Evolutionary conservation across 2,113 vertebrate genomes (phyloP).

Genomic region (Carassius carassius): DNA sequence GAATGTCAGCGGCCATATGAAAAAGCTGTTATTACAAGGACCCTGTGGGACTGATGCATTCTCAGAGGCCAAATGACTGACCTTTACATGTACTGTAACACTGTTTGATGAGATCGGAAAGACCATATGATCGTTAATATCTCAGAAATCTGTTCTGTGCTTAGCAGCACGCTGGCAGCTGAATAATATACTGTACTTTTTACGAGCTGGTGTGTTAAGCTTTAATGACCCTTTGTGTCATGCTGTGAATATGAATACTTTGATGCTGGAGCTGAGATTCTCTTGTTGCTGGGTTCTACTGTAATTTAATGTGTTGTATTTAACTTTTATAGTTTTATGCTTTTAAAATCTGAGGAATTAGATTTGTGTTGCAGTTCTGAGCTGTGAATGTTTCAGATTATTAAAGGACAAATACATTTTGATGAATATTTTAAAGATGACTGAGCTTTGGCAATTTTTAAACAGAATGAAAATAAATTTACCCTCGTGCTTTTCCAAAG

Average conservation of each 20-base stretch:
- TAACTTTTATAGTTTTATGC: not conserved
- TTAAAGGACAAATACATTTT: not conserved
- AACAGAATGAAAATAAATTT: not conserved
- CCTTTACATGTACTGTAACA: not conserved
- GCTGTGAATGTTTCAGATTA: not conserved
- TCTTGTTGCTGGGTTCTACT: not conserved
- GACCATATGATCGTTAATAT: conserved; percentile 6
- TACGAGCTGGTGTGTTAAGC: not conserved
- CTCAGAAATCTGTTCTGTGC: not conserved
- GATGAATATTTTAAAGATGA: not conserved
- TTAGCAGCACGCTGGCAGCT: not conserved
- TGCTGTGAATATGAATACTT: conserved; percentile 23
- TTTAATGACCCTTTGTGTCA: not conserved
- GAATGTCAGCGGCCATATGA: conserved; percentile 5
- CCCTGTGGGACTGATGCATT: not conserved
- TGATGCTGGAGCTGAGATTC: conserved; percentile 1
- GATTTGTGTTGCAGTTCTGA: not conserved
- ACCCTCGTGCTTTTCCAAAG: not conserved
- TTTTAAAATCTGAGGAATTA: not conserved
- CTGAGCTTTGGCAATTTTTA: not conserved
- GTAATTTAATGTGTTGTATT: not conserved
- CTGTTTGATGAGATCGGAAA: conserved; percentile 19
- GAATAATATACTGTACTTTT: conserved; percentile 13
- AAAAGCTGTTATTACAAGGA: conserved; percentile 26
- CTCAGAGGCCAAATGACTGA: conserved; percentile 16